These are phyloP conservation scores for Scalopus aquaticus DNA, from an alignment of 2,113 vertebrate species.

Conservation along the genomic window DNA sequence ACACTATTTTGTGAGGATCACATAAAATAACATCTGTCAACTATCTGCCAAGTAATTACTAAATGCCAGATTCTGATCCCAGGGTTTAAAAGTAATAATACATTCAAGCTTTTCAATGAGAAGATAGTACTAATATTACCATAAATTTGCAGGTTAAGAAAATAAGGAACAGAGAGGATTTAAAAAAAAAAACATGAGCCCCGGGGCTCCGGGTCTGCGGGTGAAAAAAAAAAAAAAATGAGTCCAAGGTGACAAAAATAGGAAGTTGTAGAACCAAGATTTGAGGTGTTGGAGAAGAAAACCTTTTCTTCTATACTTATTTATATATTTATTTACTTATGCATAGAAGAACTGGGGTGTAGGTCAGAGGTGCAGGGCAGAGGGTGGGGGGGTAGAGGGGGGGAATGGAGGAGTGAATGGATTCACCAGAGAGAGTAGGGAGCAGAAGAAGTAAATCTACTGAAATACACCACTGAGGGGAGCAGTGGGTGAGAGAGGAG, in stretches of 20 bases:
- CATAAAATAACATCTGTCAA: constrained; percentile 11
- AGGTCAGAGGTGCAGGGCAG: too few species aligned
- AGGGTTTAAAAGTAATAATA: constrained; percentile 27
- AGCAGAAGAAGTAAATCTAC: too few species aligned
- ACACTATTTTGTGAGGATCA: constrained; percentile 16
- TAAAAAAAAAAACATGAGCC: too few species aligned
- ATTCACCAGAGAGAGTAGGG: too few species aligned
- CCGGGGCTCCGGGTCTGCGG: too few species aligned
- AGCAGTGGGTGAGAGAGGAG: too few species aligned
- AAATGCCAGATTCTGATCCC: background rate
- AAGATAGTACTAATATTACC: background rate
- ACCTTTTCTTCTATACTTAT: background rate
- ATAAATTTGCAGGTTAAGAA: background rate
- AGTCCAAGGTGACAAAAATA: background rate
- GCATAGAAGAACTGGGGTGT: too few species aligned
- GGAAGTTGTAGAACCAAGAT: background rate
- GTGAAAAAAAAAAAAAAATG: background rate
- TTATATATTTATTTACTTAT: too few species aligned
- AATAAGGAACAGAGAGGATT: too few species aligned
- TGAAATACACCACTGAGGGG: too few species aligned
- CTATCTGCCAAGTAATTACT: constrained; percentile 16
- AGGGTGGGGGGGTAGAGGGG: too few species aligned
- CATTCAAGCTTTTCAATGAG: background rate
- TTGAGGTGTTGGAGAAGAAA: background rate
- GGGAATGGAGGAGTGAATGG: too few species aligned